Evolutionary conservation across 2,113 vertebrate genomes (phyloP).

Genomic region (western clawed frog (Xenopus tropicalis)): UCB_Xtro_10.0 CM004444.2:87654001-87654500

Average conservation of each 20-base stretch:
- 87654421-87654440: no score
- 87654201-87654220: slow-evolving; percentile 83
- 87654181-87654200: slow-evolving; percentile 78
- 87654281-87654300: slow-evolving; percentile 58
- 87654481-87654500: no score
- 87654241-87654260: slow-evolving; percentile 69
- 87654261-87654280: slow-evolving; percentile 81
- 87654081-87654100: slow-evolving; percentile 76
- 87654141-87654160: slow-evolving; percentile 68
- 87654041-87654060: background rate
- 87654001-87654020: slow-evolving; percentile 46
- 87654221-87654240: slow-evolving; percentile 68
- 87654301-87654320: no score
- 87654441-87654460: no score
- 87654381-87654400: no score
- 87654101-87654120: slow-evolving; percentile 54
- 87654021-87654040: background rate
- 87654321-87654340: no score
- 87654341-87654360: no score
- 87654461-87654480: no score
- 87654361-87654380: no score
- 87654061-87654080: slow-evolving; percentile 45
- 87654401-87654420: no score
- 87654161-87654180: slow-evolving; percentile 76
- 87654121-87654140: slow-evolving; percentile 84